Percentiles rank a stretch among this genome's conserved stretches.
These are phyloP conservation scores for Pterostichus niger DNA, from an alignment of 2,888 invertebrate genomes.

Conservation along the genomic window DNA sequence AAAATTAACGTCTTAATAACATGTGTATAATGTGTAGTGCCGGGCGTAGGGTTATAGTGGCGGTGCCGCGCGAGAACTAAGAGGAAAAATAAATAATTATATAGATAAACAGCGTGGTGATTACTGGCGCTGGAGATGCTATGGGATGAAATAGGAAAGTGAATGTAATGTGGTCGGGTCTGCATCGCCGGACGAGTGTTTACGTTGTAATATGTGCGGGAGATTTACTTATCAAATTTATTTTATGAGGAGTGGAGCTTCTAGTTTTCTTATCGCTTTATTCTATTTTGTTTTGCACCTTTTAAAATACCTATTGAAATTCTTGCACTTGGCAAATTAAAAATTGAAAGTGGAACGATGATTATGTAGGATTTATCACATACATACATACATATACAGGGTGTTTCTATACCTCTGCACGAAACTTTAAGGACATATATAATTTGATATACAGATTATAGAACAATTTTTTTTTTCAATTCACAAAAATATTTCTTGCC, in stretches of 20 bases:
- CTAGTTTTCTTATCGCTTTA: not conserved
- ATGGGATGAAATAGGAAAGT: slow-evolving; percentile 36
- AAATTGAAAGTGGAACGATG: too few relatives aligned
- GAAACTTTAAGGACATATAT: too few relatives aligned
- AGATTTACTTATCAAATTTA: slow-evolving; percentile 42
- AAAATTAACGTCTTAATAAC: slow-evolving; percentile 66
- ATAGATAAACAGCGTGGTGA: slow-evolving; percentile 26
- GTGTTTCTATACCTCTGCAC: too few relatives aligned
- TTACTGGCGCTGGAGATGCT: slow-evolving; percentile 1
- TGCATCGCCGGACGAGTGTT: not conserved
- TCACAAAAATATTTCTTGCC: too few relatives aligned
- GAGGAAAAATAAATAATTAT: slow-evolving; percentile 59
- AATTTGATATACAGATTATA: too few relatives aligned
- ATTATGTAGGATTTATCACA: too few relatives aligned
- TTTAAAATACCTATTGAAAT: not conserved
- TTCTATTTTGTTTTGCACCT: slow-evolving; percentile 12
- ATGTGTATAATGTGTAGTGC: not conserved
- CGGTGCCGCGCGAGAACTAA: not conserved
- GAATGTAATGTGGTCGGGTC: not conserved
- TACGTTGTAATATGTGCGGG: not conserved
- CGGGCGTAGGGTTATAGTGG: not conserved
- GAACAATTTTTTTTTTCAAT: too few relatives aligned
- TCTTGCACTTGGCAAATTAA: too few relatives aligned
- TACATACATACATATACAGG: too few relatives aligned
- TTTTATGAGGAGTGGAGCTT: slow-evolving; percentile 27